These are phyloP conservation scores for Eristalis tenax DNA, from an alignment of 2,888 invertebrate species.

Conservation along the genomic window DNA sequence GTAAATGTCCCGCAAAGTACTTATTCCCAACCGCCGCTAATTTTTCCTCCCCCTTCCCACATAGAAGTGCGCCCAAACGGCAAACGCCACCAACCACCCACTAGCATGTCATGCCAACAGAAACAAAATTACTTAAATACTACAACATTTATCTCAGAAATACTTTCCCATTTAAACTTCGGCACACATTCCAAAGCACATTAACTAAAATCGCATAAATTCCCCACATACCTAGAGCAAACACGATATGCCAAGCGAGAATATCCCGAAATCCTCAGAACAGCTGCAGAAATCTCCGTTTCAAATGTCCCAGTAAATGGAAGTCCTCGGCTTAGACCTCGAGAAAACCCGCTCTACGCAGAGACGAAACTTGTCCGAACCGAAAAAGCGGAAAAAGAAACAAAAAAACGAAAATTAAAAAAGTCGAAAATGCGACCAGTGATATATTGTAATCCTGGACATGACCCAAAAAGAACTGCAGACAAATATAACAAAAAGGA, in stretches of 20 bases:
- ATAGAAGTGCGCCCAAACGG: neutral
- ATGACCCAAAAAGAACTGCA: conserved; percentile 69
- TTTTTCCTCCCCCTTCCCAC: neutral
- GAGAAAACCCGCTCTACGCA: neutral
- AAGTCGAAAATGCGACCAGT: conserved; percentile 65
- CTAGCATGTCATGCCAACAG: neutral
- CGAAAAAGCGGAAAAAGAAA: neutral
- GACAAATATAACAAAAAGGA: conserved; percentile 15
- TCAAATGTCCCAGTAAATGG: conserved; percentile 49
- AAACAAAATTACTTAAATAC: neutral
- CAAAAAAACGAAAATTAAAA: conserved; percentile 44
- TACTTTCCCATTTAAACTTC: conserved; percentile 27
- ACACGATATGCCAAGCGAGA: conserved; percentile 55
- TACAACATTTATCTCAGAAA: neutral
- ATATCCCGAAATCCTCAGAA: conserved; percentile 40
- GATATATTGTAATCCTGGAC: conserved; percentile 71
- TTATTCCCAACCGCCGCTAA: neutral
- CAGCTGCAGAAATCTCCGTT: conserved; percentile 66
- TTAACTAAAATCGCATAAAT: conserved; percentile 65
- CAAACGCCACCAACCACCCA: neutral
- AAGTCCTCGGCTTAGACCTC: conserved; percentile 5
- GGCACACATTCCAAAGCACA: conserved; percentile 55
- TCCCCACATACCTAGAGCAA: conserved; percentile 51
- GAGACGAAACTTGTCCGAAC: neutral
- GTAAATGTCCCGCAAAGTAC: neutral